Conservation (phyloP, 2,888 invertebrate species). For the Leptarthrus brevirostris region DNA sequence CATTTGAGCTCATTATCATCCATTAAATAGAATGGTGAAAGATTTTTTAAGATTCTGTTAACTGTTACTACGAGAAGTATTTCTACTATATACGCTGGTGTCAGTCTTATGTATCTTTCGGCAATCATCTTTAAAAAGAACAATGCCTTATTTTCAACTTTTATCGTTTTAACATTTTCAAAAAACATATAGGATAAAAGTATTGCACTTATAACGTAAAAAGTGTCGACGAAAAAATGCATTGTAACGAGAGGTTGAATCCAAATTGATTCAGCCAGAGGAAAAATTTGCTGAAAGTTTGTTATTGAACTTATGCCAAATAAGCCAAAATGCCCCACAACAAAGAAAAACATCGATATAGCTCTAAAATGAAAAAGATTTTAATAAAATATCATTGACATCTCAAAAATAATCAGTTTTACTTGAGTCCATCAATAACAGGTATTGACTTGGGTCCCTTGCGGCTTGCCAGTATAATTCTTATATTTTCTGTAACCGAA, state of each 20-base stretch:
- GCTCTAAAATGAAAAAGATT: conserved; percentile 50
- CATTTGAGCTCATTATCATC: conserved; percentile 80
- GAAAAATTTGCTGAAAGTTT: conserved; percentile 63
- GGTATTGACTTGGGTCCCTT: background rate
- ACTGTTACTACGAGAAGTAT: conserved; percentile 66
- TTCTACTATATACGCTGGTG: conserved; percentile 70
- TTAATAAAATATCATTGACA: background rate
- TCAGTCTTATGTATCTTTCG: conserved; percentile 76
- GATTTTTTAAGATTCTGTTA: conserved; percentile 71
- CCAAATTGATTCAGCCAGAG: conserved; percentile 62
- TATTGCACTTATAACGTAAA: conserved; percentile 62
- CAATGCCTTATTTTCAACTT: conserved; percentile 47
- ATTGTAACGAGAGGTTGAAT: conserved; percentile 67
- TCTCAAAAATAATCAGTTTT: background rate
- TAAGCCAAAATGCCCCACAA: conserved; percentile 69
- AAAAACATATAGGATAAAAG: conserved; percentile 55
- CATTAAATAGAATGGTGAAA: conserved; percentile 75
- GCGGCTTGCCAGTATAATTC: conserved; percentile 49
- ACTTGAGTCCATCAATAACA: conserved; percentile 7
- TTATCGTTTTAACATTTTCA: conserved; percentile 52
- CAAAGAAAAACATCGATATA: conserved; percentile 71
- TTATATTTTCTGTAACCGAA: conserved; percentile 52
- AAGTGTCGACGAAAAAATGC: conserved; percentile 68
- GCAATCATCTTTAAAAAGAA: conserved; percentile 56
- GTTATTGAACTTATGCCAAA: conserved; percentile 65